Base-by-base conservation (phyloP, 2,888 invertebrate species). In the Agriopis marginaria region DNA sequence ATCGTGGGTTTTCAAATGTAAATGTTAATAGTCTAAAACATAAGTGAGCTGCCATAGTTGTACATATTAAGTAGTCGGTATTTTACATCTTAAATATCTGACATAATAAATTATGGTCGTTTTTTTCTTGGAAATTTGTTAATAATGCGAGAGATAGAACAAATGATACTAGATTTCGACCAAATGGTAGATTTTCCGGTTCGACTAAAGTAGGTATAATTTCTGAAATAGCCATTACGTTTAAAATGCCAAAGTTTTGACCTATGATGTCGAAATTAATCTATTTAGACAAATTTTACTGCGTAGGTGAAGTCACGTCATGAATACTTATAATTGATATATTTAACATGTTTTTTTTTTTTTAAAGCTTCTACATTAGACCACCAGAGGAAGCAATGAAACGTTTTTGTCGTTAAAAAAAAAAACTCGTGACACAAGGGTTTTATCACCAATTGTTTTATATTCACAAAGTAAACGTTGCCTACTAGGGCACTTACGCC, bases 111-210 rank as follows among this genome's bases (percentile, higher is more conserved):
- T 45, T 32, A 32, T 50, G 42, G 7, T 58, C 17, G 42, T 53
- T 11, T 45, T n/a, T 59, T 60, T 11, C 40, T 53, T n/a, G 7
- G 14, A 60, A 54, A 17, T 17, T 9, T 32, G 23, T 51, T 49
- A 56, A 47, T 49, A 47, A 45, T 23, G 45, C 14, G 1, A 6
- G 44, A 51, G 23, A 49, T 50, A 23, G 11, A 23, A 23, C 23
- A 44, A 12, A 58, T 53, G 23, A 66, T 45, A 60, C 65, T 3
- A 51, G 39, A 65, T 44, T 44, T 51, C 50, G 47, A 7, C 44
- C 32, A 47, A 62, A 56, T 50, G 55, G 44, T 49, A 42, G 61
- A 66, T 54, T 61, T 66, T 66, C 60, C 60, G 66, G 66, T 66
- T 66, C 23, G 11, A 42, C 3, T 42, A 11, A 50, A 32, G 55